Evolutionary conservation across 2,797 vertebrate species (phyloP), one percentile per base, ranked within the genome.

Genomic region (Arctocebus calabarensis): DNA sequence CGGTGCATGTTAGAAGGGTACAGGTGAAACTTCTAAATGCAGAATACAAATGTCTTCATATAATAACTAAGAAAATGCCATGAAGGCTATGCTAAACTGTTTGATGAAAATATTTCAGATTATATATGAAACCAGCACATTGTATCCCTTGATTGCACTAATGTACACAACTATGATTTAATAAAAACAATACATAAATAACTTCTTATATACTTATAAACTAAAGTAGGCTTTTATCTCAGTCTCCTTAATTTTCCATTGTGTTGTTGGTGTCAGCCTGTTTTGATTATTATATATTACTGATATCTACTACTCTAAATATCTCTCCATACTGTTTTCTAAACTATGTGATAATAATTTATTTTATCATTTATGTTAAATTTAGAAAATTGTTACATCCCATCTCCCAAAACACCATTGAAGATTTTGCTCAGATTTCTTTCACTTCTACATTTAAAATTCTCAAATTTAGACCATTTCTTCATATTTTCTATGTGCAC

Each of bases 311-410:
- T 68, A 85, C 2, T 40, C 6, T 78, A 68, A 73, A 82, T 62
- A 27, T 0, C 0, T 34, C 20, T 45, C 14, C 22, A 32, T 91
- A 10, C 86, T 73, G 10, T 34, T 94, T 94, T 85, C 34, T 22
- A 83, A 64, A 66, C 75, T 71, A 1, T 59, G n/a, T 84, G 1
- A 70, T 55, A 77, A 55, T 3, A 52, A 52, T 7, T 82, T 77
- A 75, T 88, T 94, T 59, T 88, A 59, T 91, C 12, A 48, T 82
- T 66, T 77, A 48, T 19, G 9, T 68, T 88, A 55, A 48, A 14
- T 64, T 86, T 64, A 43, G 57, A 78, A 55, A 79, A 62, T 45
- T 64, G 27, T 37, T 8, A 34, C 25, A 43, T 93, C 5, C 14
- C 62, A 73, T 23, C 16, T 27, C 14, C 20, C 23, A 85, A 92